Base-by-base conservation (phyloP, 2,888 invertebrate species). In the Drosophila peninsularis region DNA sequence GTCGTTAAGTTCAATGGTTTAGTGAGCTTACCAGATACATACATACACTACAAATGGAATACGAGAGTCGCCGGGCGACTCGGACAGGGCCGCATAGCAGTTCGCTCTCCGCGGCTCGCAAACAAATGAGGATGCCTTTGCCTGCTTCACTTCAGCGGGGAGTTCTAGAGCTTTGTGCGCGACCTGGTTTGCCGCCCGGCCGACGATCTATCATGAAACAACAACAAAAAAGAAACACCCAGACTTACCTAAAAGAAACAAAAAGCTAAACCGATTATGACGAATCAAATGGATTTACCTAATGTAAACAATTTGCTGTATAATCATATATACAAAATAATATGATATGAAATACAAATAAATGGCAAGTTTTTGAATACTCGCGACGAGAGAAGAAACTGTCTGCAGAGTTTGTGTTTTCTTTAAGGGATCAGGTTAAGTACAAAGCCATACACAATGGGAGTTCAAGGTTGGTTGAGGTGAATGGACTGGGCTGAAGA, bases 281-380 rank as follows among this genome's bases (percentile, higher is more conserved):
- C 76, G 19, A 76, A 66, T 72, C 27, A 58, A 66, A 75, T 36
- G 71, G 61, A 61, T 24, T 79, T 42, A 76, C 54, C 36, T 24
- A 27, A 75, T 44, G 13, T 65, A 70, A 66, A 68, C 41, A 60
- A 71, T 39, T 45, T 61, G 65, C 71, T 75, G 69, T 70, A 86
- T 73, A 78, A 70, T 73, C 58, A 70, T 53, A 71, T 55, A 30
- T 21, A 34, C 7, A 9, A 34, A 54, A 58, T 21, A 73, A 71
- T 66, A 81, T 75, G 74, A 78, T 73, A 62, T 83, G n/a, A 37
- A 68, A 44, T 57, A n/a, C 24, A 78, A 78, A 87, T 84, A 89
- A 88, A 84, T 70, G 83, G 73, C 75, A 81, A 87, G 82, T 84
- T 88, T 75, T 53, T 84, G 72, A 86, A 73, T 81, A 84, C 83